phyloP scores from a whole-genome alignment of 2,888 invertebrate species.

The Bombylius discolor region DNA sequence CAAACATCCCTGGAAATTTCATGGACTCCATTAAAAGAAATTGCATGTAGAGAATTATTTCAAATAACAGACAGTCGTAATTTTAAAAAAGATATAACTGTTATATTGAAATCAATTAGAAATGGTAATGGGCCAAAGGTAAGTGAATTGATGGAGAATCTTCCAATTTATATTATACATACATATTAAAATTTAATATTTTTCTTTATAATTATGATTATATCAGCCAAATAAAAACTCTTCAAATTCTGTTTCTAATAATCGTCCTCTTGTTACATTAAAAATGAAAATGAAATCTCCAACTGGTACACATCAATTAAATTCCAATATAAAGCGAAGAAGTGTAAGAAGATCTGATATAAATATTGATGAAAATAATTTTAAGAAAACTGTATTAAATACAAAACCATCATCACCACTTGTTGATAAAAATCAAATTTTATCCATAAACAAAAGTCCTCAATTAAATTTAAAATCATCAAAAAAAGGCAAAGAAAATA shows the following conservation, averaged over 20 bases:
- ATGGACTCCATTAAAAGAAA: slow-evolving; percentile 50
- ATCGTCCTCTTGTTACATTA: slow-evolving; percentile 1
- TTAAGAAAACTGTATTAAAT: not conserved
- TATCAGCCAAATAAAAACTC: too few species aligned
- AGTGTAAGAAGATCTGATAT: too few species aligned
- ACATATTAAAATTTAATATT: too few species aligned
- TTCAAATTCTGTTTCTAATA: too few species aligned
- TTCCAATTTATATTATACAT: too few species aligned
- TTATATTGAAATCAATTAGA: slow-evolving; percentile 46
- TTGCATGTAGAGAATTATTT: slow-evolving; percentile 47
- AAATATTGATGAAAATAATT: too few species aligned
- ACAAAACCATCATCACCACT: not conserved
- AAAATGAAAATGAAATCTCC: slow-evolving; percentile 33
- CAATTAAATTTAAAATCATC: not conserved
- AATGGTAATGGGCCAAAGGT: slow-evolving; percentile 10
- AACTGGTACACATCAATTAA: slow-evolving; percentile 29
- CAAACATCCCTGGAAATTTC: slow-evolving; percentile 43
- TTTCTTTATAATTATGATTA: too few species aligned
- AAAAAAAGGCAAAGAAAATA: slow-evolving; percentile 33
- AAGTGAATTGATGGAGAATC: not conserved
- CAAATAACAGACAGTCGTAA: slow-evolving; percentile 50
- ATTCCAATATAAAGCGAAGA: slow-evolving; percentile 29
- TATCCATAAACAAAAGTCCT: not conserved
- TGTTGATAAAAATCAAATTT: not conserved
- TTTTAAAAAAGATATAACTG: slow-evolving; percentile 51